Conservation (phyloP, 2,113 vertebrate species). For the Eidolon helvum region DNA sequence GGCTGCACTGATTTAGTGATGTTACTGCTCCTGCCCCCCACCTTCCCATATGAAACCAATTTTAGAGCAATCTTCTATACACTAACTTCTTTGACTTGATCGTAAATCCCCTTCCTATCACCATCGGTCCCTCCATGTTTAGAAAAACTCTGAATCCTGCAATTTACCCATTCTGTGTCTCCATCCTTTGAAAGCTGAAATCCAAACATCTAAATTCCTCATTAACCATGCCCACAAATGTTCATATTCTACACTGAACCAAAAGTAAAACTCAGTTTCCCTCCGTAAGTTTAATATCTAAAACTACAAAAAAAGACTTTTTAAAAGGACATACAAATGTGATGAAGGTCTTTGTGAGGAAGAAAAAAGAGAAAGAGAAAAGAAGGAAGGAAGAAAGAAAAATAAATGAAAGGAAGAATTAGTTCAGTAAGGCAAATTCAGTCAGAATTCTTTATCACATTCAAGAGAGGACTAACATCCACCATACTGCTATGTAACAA, state of each 20-base stretch:
- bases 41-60: neutral
- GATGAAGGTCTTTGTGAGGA: neutral
- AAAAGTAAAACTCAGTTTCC: neutral
- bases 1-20: neutral
- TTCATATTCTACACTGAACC: neutral
- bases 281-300: neutral
- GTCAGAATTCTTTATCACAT: neutral
- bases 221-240: neutral
- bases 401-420: neutral
- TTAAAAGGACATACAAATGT: neutral
- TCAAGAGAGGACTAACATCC: neutral
- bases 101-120: neutral
- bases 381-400: neutral
- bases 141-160: neutral
- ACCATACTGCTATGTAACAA: neutral
- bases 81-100: neutral
- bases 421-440: neutral
- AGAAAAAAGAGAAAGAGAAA: neutral
- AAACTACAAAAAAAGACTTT: neutral
- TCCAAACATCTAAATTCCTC: neutral
- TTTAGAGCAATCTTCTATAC: neutral
- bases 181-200: neutral
- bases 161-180: neutral
- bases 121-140: neutral
- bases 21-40: rapidly evolving